These are phyloP conservation scores for Aleiodes sp. DNA, from an alignment of 1,140 invertebrate genomes.

Conservation along the genomic window DNA sequence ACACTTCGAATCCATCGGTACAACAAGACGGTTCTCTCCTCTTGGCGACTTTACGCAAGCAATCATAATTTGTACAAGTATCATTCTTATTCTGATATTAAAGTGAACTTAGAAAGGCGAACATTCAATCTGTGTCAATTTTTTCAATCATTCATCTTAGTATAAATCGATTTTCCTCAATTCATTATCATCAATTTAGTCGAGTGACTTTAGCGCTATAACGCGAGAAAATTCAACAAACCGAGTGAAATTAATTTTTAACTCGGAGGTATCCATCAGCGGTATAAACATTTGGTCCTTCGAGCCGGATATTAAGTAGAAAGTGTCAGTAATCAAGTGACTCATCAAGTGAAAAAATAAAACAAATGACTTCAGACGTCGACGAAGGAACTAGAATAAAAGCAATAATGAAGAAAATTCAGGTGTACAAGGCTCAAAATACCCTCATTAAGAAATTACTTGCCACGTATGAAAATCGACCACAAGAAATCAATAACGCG, in stretches of 20 bases:
- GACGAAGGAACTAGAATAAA: background rate
- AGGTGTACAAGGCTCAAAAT: background rate
- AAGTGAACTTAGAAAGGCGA: too few species aligned
- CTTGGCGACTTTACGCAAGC: too few species aligned
- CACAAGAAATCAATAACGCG: background rate
- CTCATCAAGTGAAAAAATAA: background rate
- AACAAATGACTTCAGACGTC: background rate
- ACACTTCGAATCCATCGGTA: too few species aligned
- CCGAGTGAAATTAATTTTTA: background rate
- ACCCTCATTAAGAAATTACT: constrained; percentile 1
- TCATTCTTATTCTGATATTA: too few species aligned
- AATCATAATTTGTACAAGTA: too few species aligned
- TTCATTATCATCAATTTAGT: too few species aligned
- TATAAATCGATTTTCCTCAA: too few species aligned
- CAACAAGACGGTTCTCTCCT: too few species aligned
- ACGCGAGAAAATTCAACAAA: too few species aligned
- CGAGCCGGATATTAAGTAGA: background rate
- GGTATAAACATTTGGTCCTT: background rate
- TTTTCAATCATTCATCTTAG: too few species aligned
- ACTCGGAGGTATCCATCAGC: background rate
- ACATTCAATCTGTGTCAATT: too few species aligned
- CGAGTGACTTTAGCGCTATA: too few species aligned
- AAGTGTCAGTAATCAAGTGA: background rate
- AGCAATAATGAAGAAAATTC: background rate
- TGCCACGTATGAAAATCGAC: background rate